Percentiles rank a stretch among this genome's conserved stretches.
Evolutionary conservation across 2,888 invertebrate genomes (phyloP).

Genomic region (Euplagia quadripunctaria): DNA sequence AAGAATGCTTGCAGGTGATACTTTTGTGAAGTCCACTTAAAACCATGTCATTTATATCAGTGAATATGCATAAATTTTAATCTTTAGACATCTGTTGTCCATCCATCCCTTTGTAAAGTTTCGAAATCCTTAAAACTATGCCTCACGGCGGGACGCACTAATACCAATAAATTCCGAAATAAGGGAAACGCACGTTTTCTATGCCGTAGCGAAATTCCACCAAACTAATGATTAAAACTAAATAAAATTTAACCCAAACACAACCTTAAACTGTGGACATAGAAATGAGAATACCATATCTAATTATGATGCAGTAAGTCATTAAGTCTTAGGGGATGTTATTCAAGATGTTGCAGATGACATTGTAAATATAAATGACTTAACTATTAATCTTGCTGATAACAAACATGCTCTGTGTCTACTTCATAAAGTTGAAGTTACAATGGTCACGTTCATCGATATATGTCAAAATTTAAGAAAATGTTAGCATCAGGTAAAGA

Average conservation of each 20-base stretch:
- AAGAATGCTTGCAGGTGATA: constrained; percentile 14
- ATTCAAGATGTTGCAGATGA: constrained; percentile 83
- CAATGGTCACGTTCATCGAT: constrained; percentile 19
- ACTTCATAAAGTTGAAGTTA: constrained; percentile 54
- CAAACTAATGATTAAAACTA: constrained; percentile 64
- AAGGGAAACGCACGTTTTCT: constrained; percentile 82
- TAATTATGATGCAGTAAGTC: constrained; percentile 71
- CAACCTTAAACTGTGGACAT: constrained; percentile 50
- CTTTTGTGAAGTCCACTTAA: constrained; percentile 31
- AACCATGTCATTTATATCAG: constrained; percentile 26
- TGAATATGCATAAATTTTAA: constrained; percentile 47
- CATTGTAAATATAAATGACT: constrained; percentile 47
- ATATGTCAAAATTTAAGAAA: constrained; percentile 43
- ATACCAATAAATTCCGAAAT: constrained; percentile 80
- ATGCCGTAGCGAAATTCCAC: constrained; percentile 80
- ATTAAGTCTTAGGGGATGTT: constrained; percentile 81
- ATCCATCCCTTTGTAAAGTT: constrained; percentile 50
- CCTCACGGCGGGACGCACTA: constrained; percentile 56
- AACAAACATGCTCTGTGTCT: constrained; percentile 42
- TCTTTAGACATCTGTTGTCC: constrained; percentile 59
- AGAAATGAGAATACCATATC: constrained; percentile 61
- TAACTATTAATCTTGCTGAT: constrained; percentile 43
- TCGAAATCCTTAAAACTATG: constrained; percentile 56
- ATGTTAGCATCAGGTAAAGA: constrained; percentile 81
- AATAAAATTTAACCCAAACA: constrained; percentile 51